Evolutionary conservation across 2,888 invertebrate genomes (phyloP).

Genomic region (Terebella lapidaria): DNA sequence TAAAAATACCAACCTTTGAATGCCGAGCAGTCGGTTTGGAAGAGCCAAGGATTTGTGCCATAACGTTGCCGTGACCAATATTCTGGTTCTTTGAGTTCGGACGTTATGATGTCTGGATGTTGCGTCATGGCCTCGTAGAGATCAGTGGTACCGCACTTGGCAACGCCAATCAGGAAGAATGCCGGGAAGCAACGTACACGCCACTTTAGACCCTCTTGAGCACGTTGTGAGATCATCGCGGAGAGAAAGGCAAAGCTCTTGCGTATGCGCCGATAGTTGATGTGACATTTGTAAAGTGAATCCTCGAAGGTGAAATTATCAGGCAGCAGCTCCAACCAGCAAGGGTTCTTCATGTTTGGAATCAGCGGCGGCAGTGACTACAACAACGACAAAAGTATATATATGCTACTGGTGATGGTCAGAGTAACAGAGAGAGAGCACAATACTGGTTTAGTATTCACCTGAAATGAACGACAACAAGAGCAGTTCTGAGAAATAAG

Average conservation of each 20-base stretch:
- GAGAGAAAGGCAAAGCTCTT: slow-evolving; percentile 1
- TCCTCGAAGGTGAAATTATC: background rate
- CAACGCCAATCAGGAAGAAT: background rate
- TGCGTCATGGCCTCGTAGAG: background rate
- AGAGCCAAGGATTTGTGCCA: slow-evolving; percentile 1
- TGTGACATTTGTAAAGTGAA: background rate
- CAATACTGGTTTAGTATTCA: too few relatives aligned
- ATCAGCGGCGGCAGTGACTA: background rate
- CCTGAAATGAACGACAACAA: too few relatives aligned
- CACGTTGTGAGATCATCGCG: background rate
- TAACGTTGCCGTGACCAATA: slow-evolving; percentile 3
- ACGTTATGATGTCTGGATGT: slow-evolving; percentile 4
- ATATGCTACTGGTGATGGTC: too few relatives aligned
- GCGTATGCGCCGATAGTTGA: background rate
- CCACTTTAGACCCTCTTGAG: background rate
- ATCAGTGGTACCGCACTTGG: slow-evolving; percentile 7
- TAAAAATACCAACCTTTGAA: background rate
- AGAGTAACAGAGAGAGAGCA: too few relatives aligned
- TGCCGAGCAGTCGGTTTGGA: slow-evolving; percentile 1
- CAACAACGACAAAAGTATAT: background rate
- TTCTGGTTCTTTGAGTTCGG: slow-evolving; percentile 2
- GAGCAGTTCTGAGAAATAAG: too few relatives aligned
- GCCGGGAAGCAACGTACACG: slow-evolving; percentile 2
- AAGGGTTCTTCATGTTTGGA: slow-evolving; percentile 2
- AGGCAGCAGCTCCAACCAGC: slow-evolving; percentile 1